Evolutionary conservation across 2,888 invertebrate species (phyloP).

Genomic region (Pyrochroa serraticornis): DNA sequence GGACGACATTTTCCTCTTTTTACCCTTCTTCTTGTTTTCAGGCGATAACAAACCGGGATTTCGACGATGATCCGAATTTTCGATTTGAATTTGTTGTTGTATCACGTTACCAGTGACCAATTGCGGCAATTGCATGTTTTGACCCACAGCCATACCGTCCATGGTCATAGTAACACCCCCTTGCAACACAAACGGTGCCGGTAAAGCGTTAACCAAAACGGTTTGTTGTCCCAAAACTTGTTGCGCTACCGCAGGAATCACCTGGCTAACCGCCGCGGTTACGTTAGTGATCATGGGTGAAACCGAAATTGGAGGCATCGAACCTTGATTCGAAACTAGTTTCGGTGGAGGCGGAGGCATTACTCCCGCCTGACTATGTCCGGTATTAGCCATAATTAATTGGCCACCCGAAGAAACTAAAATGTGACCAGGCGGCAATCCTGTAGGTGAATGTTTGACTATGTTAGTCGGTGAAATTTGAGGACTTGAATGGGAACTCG

Average conservation of each 20-base stretch:
- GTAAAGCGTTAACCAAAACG: conserved; percentile 80
- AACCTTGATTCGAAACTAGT: conserved; percentile 52
- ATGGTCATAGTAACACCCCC: conserved; percentile 75
- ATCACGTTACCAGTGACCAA: conserved; percentile 70
- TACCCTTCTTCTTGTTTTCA: conserved; percentile 63
- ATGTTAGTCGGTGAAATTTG: conserved; percentile 56
- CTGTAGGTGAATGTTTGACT: conserved; percentile 60
- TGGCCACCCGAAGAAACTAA: conserved; percentile 79
- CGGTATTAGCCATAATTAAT: conserved; percentile 68
- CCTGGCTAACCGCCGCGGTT: conserved; percentile 69
- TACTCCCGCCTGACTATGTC: conserved; percentile 64
- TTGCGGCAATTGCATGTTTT: conserved; percentile 73
- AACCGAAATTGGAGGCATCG: conserved; percentile 66
- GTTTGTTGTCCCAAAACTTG: conserved; percentile 77
- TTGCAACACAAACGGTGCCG: conserved; percentile 79
- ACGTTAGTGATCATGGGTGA: conserved; percentile 70
- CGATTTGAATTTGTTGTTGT: conserved; percentile 63
- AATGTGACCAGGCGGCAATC: conserved; percentile 70
- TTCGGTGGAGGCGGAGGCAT: conserved; percentile 66
- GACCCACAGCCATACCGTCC: conserved; percentile 66
- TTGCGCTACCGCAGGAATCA: conserved; percentile 61
- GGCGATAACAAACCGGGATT: conserved; percentile 70
- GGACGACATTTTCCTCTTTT: conserved; percentile 75
- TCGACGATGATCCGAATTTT: conserved; percentile 62
- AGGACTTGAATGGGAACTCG: conserved; percentile 48